phyloP scores from a whole-genome alignment of 2,797 vertebrate species.

The Anniella stebbinsi region DNA sequence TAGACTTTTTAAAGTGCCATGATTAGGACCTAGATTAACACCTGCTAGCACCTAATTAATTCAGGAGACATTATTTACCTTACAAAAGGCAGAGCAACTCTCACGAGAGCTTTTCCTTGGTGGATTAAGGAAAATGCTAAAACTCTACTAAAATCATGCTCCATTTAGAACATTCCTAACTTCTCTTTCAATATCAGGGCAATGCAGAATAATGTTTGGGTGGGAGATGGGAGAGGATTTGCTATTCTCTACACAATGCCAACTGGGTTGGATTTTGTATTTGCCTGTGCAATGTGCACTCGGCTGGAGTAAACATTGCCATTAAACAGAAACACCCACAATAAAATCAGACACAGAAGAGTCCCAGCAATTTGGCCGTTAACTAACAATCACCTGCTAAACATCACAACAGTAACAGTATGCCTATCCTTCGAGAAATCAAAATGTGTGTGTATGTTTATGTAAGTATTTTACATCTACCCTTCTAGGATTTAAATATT shows the following conservation, averaged over 20 bases:
- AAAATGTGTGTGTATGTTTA: background rate
- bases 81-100: background rate
- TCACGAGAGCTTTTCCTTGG: background rate
- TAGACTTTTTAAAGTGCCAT: background rate
- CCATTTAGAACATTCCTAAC: background rate
- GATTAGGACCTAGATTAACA: background rate
- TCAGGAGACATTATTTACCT: background rate
- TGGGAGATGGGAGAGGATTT: background rate
- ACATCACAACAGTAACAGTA: background rate
- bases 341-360: background rate
- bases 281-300: background rate
- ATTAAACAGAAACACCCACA: conserved; percentile 5
- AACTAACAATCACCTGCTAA: background rate
- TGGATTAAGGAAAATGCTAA: background rate
- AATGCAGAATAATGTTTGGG: background rate
- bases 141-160: background rate
- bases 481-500: background rate
- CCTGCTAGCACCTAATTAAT: background rate
- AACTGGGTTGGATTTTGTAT: background rate
- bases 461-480: background rate
- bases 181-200: background rate
- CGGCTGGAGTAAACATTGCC: background rate
- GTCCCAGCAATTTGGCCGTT: background rate
- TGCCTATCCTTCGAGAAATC: background rate
- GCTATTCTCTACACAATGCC: background rate